A percentile compares a stretch with the other conserved stretches of the same genome.
These are phyloP conservation scores for Neofelis nebulosa DNA, from an alignment of 2,113 vertebrate species.

Conservation along the genomic window DNA sequence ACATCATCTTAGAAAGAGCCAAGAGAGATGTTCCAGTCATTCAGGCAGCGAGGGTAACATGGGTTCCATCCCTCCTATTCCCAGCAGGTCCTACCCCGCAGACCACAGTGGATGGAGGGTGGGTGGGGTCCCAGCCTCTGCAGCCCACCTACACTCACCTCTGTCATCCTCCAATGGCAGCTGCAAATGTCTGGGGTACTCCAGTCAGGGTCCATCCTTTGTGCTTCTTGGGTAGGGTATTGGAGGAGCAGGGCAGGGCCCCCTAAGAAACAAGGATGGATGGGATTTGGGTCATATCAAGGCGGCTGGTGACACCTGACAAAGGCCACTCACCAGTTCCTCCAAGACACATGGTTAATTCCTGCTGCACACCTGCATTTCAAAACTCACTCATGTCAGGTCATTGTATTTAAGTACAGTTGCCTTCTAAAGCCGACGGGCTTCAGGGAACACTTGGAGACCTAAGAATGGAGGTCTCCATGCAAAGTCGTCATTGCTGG, in stretches of 20 bases:
- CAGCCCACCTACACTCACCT: too few relatives aligned
- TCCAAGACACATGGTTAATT: not conserved
- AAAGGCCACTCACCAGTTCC: not conserved
- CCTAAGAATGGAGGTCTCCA: not conserved
- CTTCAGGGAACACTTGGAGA: not conserved
- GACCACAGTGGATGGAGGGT: not conserved
- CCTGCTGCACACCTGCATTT: too few relatives aligned
- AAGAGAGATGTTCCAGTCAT: not conserved
- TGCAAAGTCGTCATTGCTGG: not conserved
- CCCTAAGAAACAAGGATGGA: fast-evolving
- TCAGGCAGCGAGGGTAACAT: not conserved
- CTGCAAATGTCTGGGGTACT: not conserved
- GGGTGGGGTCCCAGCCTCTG: fast-evolving
- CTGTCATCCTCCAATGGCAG: not conserved
- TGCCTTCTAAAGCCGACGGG: not conserved
- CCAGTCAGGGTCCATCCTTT: not conserved
- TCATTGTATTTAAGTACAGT: too few relatives aligned
- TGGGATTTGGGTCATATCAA: not conserved
- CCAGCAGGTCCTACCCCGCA: not conserved
- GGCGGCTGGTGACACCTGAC: too few relatives aligned
- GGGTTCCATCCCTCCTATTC: too few relatives aligned
- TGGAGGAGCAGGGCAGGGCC: not conserved
- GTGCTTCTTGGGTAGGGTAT: not conserved
- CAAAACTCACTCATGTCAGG: not conserved
- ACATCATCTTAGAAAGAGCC: not conserved